Percentiles rank a stretch among this genome's conserved stretches.
phyloP scores from a whole-genome alignment of 2,113 vertebrate species.

The Sinocyclocheilus anophthalmus region DNA sequence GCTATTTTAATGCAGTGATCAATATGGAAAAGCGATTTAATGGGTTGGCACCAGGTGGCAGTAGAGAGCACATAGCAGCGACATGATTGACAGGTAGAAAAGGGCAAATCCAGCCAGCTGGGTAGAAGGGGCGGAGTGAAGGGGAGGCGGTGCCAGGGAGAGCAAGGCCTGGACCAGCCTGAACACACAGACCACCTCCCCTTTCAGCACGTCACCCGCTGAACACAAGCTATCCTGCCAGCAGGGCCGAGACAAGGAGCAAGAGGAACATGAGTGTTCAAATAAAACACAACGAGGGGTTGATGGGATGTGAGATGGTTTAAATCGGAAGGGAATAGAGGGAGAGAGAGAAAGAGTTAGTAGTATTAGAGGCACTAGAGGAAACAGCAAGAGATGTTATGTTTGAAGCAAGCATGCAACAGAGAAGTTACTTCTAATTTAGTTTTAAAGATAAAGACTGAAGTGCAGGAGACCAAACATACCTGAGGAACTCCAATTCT shows the following conservation, averaged over 20 bases:
- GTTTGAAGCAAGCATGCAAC: neutral
- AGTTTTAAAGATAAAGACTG: too few relatives aligned
- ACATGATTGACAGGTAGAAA: slow-evolving; percentile 94
- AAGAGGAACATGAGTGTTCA: slow-evolving; percentile 71
- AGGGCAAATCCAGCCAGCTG: slow-evolving; percentile 89
- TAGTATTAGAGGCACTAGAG: slow-evolving; percentile 5
- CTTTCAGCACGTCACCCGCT: slow-evolving; percentile 69
- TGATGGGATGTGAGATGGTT: neutral
- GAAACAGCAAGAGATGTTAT: slow-evolving; percentile 9
- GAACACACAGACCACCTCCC: slow-evolving; percentile 58
- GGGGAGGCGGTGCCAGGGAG: slow-evolving; percentile 79
- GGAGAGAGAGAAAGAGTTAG: slow-evolving; percentile 48
- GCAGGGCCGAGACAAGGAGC: slow-evolving; percentile 72
- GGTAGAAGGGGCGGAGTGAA: slow-evolving; percentile 75
- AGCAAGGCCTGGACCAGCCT: slow-evolving; percentile 84
- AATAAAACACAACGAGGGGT: slow-evolving; percentile 65
- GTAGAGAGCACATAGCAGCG: slow-evolving; percentile 86
- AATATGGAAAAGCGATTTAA: slow-evolving; percentile 62
- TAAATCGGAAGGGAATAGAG: slow-evolving; percentile 22
- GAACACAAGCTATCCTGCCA: slow-evolving; percentile 91
- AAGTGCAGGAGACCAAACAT: slow-evolving; percentile 36
- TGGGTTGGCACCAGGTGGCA: slow-evolving; percentile 79
- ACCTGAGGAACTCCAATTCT: slow-evolving; percentile 98
- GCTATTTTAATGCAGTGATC: neutral
- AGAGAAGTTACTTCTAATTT: neutral